Conservation (phyloP, 2,113 vertebrate genomes). For the Dryoscopus gambensis region DNA sequence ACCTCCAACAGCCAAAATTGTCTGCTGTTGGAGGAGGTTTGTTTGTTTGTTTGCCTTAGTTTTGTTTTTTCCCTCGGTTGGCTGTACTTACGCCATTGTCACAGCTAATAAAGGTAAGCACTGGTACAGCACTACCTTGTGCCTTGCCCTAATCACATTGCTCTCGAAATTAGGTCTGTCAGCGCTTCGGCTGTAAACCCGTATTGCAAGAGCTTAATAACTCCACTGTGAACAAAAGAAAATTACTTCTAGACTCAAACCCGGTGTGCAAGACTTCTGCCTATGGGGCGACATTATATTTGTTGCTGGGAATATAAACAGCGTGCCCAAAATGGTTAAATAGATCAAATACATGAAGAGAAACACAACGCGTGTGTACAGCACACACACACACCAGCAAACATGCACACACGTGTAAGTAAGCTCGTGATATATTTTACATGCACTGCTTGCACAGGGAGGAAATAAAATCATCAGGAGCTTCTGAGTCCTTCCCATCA, state of each 20-base stretch:
- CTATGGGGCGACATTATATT: background rate
- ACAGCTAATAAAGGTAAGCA: slow-evolving; percentile 60
- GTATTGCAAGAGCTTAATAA: slow-evolving; percentile 52
- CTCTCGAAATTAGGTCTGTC: slow-evolving; percentile 47
- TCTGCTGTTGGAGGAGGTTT: background rate
- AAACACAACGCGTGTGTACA: fast-evolving
- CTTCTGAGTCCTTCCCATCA: background rate
- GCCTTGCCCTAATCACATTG: slow-evolving; percentile 16
- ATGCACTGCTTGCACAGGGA: background rate
- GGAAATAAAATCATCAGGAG: background rate
- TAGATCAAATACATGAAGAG: background rate
- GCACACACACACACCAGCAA: background rate
- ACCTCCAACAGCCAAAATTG: background rate
- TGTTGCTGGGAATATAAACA: background rate
- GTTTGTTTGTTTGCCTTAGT: background rate
- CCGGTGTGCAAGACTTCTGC: slow-evolving; percentile 15
- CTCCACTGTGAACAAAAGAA: slow-evolving; percentile 69
- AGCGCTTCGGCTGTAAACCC: slow-evolving; percentile 24
- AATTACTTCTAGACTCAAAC: slow-evolving; percentile 67
- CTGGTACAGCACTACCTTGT: background rate
- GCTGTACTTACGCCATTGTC: background rate
- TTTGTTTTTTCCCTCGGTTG: background rate
- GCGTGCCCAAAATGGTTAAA: background rate
- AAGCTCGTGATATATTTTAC: background rate
- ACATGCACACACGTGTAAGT: fast-evolving